phyloP scores from a whole-genome alignment of 2,797 vertebrate genomes.

The Enteromius trimaculatus region DNA sequence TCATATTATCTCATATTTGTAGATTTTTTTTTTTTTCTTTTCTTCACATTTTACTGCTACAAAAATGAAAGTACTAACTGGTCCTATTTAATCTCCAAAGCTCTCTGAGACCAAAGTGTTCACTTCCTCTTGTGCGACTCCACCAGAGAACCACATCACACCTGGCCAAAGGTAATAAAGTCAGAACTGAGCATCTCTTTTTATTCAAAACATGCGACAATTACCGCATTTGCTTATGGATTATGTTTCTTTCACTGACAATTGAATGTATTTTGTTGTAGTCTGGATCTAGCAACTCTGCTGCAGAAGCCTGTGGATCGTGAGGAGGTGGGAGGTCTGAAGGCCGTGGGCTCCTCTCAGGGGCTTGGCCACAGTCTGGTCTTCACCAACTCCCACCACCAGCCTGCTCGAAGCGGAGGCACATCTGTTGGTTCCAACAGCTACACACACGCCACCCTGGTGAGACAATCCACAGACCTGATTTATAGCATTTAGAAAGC shows the following conservation, averaged over 20 bases:
- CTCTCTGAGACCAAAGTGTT: constrained; percentile 86
- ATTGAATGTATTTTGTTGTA: constrained; percentile 61
- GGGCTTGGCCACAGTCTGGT: constrained; percentile 86
- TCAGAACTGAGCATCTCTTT: neutral
- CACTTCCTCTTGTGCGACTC: constrained; percentile 88
- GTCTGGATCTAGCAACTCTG: constrained; percentile 88
- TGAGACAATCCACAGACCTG: constrained; percentile 67
- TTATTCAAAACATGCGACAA: neutral
- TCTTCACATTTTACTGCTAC: neutral
- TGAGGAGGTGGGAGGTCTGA: constrained; percentile 75
- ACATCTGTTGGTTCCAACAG: constrained; percentile 77
- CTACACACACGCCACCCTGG: constrained; percentile 90
- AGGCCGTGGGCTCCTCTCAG: constrained; percentile 80
- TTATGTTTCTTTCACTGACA: constrained; percentile 14
- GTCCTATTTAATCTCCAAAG: constrained; percentile 62
- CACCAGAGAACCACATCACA: constrained; percentile 85
- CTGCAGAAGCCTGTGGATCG: constrained; percentile 86
- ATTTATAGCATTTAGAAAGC: neutral
- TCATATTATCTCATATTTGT: neutral
- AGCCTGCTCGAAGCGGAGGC: constrained; percentile 73
- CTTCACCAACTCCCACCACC: constrained; percentile 96
- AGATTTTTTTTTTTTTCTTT: too few relatives aligned
- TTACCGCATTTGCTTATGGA: neutral
- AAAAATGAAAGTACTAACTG: constrained; percentile 7
- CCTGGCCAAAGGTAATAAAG: constrained; percentile 85